Evolutionary conservation across 2,888 invertebrate genomes (phyloP).

Genomic region (Idaea aversata): DNA sequence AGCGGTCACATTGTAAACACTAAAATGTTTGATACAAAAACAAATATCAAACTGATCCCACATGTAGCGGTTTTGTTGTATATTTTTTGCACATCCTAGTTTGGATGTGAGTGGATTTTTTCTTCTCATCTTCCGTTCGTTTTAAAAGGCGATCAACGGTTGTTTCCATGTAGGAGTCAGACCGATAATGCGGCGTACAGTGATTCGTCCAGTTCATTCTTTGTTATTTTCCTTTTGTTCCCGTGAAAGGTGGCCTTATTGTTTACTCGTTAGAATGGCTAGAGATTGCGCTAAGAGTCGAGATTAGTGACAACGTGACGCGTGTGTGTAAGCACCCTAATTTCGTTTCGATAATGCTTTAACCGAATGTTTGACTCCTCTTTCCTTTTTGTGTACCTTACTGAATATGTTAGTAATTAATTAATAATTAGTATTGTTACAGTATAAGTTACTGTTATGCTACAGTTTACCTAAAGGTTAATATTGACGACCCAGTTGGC

Average conservation of each 20-base stretch:
- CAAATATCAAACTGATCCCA: slow-evolving; percentile 25
- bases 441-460: slow-evolving; percentile 6
- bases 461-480: slow-evolving; percentile 5
- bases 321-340: slow-evolving; percentile 61
- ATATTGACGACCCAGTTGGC: no score
- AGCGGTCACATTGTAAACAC: slow-evolving; percentile 49
- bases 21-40: slow-evolving; percentile 31
- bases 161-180: slow-evolving; percentile 52
- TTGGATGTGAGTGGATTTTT: slow-evolving; percentile 36
- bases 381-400: slow-evolving; percentile 32
- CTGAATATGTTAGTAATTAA: slow-evolving; percentile 23
- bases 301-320: slow-evolving; percentile 75
- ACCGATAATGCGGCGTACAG: slow-evolving; percentile 63
- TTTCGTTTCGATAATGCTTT: slow-evolving; percentile 55
- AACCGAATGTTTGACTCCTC: slow-evolving; percentile 35
- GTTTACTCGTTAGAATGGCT: slow-evolving; percentile 68
- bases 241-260: slow-evolving; percentile 70
- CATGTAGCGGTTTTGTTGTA: slow-evolving; percentile 15
- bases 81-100: slow-evolving; percentile 23
- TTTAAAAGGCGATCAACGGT: slow-evolving; percentile 55
- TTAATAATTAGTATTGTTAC: slow-evolving; percentile 21
- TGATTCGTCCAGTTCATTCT: slow-evolving; percentile 69
- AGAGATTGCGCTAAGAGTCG: slow-evolving; percentile 73
- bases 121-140: slow-evolving; percentile 43
- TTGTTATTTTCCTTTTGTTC: slow-evolving; percentile 73